Percentiles rank a stretch among this genome's conserved stretches.
Conservation (phyloP, 2,113 vertebrate species). For the Ailurus styani region DNA sequence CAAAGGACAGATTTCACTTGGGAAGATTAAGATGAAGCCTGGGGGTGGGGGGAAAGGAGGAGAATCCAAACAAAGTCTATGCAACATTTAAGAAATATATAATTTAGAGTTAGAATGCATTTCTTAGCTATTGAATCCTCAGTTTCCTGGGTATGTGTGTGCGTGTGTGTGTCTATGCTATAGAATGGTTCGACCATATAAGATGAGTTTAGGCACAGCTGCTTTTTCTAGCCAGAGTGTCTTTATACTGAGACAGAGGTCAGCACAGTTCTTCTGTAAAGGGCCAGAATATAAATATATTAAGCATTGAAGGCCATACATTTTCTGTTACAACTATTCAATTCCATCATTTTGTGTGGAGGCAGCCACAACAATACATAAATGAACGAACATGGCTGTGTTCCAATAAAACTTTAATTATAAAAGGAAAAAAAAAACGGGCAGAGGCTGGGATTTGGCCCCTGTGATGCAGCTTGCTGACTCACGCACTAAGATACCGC, state of each 20-base stretch:
- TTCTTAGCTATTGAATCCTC: constrained; percentile 57
- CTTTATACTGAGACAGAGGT: neutral
- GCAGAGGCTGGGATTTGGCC: neutral
- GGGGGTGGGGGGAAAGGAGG: neutral
- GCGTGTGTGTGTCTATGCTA: constrained; percentile 38
- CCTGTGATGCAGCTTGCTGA: neutral
- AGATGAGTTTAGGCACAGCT: constrained; percentile 55
- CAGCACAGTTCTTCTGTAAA: constrained; percentile 25
- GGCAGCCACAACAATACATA: neutral
- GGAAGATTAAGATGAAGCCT: constrained; percentile 70
- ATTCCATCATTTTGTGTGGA: neutral
- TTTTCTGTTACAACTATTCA: neutral
- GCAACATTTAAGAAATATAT: constrained; percentile 68
- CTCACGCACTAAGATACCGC: neutral
- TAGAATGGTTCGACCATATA: constrained; percentile 9
- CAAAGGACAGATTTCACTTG: constrained; percentile 75
- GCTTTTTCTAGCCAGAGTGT: constrained; percentile 29
- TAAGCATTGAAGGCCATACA: neutral
- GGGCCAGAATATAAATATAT: neutral
- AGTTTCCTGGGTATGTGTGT: neutral
- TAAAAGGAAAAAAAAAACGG: neutral
- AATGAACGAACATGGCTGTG: neutral
- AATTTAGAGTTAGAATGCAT: constrained; percentile 64
- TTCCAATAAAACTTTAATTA: constrained; percentile 41
- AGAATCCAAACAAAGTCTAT: constrained; percentile 70